phyloP scores from a whole-genome alignment of 2,797 vertebrate genomes.

The Pantherophis vulpinus region DNA sequence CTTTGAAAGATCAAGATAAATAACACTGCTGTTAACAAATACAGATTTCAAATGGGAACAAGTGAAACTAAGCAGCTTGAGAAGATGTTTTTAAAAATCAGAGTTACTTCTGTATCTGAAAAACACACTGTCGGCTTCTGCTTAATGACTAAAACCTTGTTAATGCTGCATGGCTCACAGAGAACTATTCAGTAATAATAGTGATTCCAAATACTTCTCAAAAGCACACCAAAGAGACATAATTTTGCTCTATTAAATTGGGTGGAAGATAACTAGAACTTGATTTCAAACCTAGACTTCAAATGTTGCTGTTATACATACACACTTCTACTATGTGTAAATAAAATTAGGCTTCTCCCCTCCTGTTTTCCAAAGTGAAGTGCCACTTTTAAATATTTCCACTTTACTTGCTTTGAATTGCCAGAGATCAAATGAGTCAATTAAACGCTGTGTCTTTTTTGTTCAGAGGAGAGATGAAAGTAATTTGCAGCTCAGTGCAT shows the following conservation, averaged over 20 bases:
- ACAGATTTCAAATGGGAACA: not conserved
- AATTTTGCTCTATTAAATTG: not conserved
- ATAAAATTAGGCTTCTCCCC: not conserved
- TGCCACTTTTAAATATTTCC: constrained; percentile 70
- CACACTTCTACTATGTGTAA: not conserved
- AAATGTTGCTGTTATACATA: not conserved
- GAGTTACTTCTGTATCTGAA: not conserved
- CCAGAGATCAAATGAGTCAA: constrained; percentile 91
- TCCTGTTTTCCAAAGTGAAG: constrained; percentile 44
- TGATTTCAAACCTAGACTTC: not conserved
- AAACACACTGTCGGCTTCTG: not conserved
- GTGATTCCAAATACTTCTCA: not conserved
- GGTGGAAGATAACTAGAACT: not conserved
- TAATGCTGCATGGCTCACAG: not conserved
- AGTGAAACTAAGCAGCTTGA: not conserved
- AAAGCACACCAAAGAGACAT: not conserved
- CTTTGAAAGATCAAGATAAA: not conserved
- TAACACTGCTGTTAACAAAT: not conserved
- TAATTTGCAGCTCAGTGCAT: constrained; percentile 91
- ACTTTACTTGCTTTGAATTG: constrained; percentile 72
- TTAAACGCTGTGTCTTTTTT: constrained; percentile 79
- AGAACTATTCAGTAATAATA: not conserved
- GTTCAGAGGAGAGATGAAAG: constrained; percentile 77
- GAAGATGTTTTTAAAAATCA: not conserved
- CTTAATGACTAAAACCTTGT: not conserved